Conservation (phyloP, 30 jellyfish, hydroid and myxozoan genomes). For the Sanderia malayensis region DNA sequence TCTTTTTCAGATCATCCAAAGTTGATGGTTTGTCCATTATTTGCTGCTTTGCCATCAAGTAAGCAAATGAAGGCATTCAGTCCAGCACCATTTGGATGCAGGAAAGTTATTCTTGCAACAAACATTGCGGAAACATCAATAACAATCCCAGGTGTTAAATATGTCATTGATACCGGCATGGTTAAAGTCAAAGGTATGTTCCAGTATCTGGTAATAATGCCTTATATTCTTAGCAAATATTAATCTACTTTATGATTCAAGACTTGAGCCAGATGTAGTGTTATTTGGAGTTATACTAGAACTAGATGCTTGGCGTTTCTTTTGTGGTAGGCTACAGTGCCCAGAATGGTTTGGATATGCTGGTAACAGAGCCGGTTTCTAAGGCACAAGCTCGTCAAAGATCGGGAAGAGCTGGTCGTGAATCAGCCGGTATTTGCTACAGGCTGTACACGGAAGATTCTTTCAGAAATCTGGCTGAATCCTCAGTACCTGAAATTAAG, state of each 20-base stretch:
- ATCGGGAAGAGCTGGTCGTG: conserved; percentile 99
- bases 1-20: conserved; percentile 63
- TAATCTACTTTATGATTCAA: too few species aligned
- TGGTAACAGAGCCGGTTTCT: conserved; percentile 80
- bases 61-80: conserved; percentile 73
- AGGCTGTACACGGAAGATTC: conserved; percentile 91
- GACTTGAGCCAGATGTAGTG: too few species aligned
- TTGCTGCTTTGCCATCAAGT: conserved; percentile 93
- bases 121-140: conserved; percentile 98
- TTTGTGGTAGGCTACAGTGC: conserved; percentile 66
- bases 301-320: too few species aligned
- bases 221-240: too few species aligned
- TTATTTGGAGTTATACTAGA: too few species aligned
- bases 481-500: conserved; percentile 85
- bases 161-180: conserved; percentile 96
- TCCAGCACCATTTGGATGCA: conserved; percentile 68
- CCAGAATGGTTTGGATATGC: conserved; percentile 74
- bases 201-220: too few species aligned
- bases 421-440: conserved; percentile 86
- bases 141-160: conserved; percentile 92
- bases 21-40: conserved; percentile 77
- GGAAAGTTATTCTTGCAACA: conserved; percentile 93
- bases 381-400: conserved; percentile 98
- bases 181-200: conserved; percentile 88
- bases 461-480: conserved; percentile 54